These are phyloP conservation scores for Solenodon paradoxus DNA, from an alignment of 2,113 vertebrate genomes.

Conservation along the genomic window DNA sequence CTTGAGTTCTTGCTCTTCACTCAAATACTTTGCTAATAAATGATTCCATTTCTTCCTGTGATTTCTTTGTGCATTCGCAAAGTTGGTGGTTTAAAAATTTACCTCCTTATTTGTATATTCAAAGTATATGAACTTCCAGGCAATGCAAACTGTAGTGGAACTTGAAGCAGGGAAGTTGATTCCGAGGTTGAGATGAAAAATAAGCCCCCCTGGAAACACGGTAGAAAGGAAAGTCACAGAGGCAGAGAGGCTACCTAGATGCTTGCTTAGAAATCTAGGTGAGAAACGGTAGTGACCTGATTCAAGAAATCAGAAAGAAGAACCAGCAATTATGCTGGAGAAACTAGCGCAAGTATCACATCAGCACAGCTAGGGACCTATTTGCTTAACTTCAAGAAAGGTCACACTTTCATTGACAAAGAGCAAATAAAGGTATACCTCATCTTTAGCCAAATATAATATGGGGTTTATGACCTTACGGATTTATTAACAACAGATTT, in stretches of 20 bases:
- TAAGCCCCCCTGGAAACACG: neutral
- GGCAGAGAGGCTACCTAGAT: neutral
- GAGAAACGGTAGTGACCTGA: neutral
- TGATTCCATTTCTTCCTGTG: neutral
- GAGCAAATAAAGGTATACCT: neutral
- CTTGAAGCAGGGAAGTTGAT: neutral
- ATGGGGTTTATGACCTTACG: neutral
- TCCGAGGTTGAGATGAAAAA: neutral
- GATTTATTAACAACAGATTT: neutral
- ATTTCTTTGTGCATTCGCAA: neutral
- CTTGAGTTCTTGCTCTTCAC: neutral
- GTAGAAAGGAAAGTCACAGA: neutral
- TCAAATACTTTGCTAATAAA: neutral
- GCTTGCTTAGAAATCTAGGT: neutral
- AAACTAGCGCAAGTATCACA: neutral
- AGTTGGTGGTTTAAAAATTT: neutral
- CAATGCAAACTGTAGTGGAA: neutral
- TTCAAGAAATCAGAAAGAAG: neutral
- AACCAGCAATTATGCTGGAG: neutral
- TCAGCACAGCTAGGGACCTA: neutral
- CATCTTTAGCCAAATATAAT: neutral
- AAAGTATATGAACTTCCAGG: neutral
- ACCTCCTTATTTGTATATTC: neutral
- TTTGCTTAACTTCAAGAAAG: constrained; percentile 6
- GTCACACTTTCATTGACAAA: neutral